Evolutionary conservation across 2,113 vertebrate species (phyloP).

Genomic region (Chrysochloris asiatica): DNA sequence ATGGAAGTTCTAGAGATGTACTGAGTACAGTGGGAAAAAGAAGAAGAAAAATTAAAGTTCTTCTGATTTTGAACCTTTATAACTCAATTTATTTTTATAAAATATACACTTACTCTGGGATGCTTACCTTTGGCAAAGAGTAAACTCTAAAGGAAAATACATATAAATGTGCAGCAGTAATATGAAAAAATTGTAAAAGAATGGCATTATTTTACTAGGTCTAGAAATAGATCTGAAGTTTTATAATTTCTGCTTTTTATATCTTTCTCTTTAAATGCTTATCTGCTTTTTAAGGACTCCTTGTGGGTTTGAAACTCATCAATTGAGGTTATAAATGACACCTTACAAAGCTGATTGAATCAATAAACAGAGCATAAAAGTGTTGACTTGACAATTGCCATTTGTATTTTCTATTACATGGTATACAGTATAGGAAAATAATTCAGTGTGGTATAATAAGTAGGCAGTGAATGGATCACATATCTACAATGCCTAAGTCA

Average conservation of each 20-base stretch:
- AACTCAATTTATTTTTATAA: slow-evolving; percentile 17
- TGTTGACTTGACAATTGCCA: not conserved
- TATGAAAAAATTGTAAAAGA: not conserved
- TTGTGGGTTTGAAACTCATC: slow-evolving; percentile 19
- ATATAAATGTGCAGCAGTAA: not conserved
- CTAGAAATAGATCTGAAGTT: not conserved
- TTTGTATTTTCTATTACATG: slow-evolving; percentile 41
- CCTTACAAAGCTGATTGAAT: slow-evolving; percentile 45
- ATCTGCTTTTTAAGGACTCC: slow-evolving; percentile 41
- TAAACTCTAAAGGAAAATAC: not conserved
- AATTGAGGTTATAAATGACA: slow-evolving; percentile 36
- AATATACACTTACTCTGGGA: not conserved
- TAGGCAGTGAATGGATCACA: not conserved
- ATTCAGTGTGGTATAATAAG: slow-evolving; percentile 7
- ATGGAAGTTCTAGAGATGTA: not conserved
- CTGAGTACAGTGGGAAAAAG: not conserved
- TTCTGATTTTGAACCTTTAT: not conserved
- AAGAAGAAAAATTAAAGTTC: not conserved
- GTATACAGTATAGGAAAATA: slow-evolving; percentile 5
- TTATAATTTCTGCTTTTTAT: slow-evolving; percentile 21
- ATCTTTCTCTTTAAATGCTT: slow-evolving; percentile 38
- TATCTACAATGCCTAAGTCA: not conserved
- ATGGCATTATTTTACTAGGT: not conserved
- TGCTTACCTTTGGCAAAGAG: not conserved
- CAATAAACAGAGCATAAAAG: slow-evolving; percentile 54